Evolutionary conservation across 2,797 vertebrate species (phyloP), one percentile per base, ranked within the genome.

Genomic region (Coreius guichenoti): DNA sequence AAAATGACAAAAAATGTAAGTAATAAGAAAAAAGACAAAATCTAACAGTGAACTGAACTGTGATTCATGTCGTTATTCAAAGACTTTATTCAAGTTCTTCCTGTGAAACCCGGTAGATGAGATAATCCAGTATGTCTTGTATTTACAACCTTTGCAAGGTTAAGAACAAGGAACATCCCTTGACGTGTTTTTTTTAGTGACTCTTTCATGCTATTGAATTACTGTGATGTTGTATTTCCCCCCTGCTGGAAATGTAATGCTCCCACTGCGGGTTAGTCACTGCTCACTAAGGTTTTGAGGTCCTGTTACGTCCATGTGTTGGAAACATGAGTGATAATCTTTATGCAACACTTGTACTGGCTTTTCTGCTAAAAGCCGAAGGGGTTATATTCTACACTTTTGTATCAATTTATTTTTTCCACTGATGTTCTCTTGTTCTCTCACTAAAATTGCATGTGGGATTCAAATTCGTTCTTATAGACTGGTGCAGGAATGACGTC

Each of bases 81-180:
- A 51, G 12, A 16, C 43, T 67, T 31, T 31, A 19, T 65, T 47
- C 13, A 33, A 77, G 23, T 17, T 17, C 68, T 72, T 81, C 47
- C 26, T 61, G 26, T 73, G 54, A 73, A 63, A 63, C 8, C 17
- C 54, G 7, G 39, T 33, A 51, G 43, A 51, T 75, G 21, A 83
- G 29, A 36, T 65, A 1, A 49, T 19, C 54, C 56, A 26, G 76
- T 19, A 63, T 82, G 13, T 33, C 58, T 61, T 63, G 17, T 47
- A 26, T 73, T 58, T 43, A 45, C n/a, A 63, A 63, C 21, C 13
- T 39, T 43, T 31, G 39, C 13, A 17, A 17, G 23, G 43, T 73
- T 65, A 79, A 67, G 61, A 80, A 68, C 29, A 49, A 68, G 43
- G 78, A 33, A 80, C 61, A 67, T 51, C 78, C 78, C 19, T 67